A percentile compares a stretch with the other conserved stretches of the same genome.
Conservation (phyloP, 2,888 invertebrate species). For the Entomobrya multifasciata region DNA sequence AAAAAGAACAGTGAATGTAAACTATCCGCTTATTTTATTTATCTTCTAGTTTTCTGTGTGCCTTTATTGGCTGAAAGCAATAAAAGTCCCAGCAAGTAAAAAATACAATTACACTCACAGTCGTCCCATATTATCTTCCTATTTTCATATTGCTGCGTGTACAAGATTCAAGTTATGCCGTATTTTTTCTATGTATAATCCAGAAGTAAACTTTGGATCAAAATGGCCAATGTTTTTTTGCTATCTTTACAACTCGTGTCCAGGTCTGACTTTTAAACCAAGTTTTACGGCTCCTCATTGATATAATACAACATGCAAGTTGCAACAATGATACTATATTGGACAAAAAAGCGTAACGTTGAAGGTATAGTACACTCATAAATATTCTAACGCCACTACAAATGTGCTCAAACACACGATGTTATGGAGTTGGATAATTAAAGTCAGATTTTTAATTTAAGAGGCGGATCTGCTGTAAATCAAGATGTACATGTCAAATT, state of each 20-base stretch:
- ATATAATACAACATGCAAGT: too few relatives aligned
- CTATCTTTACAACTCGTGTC: too few relatives aligned
- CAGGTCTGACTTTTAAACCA: too few relatives aligned
- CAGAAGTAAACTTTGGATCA: too few relatives aligned
- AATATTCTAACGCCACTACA: too few relatives aligned
- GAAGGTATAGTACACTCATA: too few relatives aligned
- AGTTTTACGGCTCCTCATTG: too few relatives aligned
- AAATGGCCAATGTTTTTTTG: too few relatives aligned
- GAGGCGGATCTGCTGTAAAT: constrained; percentile 8
- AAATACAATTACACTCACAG: neutral
- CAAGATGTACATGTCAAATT: neutral
- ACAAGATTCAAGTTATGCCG: neutral
- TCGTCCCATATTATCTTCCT: neutral
- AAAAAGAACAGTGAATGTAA: constrained; percentile 20
- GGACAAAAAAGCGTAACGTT: too few relatives aligned
- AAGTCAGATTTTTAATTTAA: constrained; percentile 9
- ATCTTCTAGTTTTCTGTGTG: constrained; percentile 7
- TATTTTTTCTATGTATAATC: neutral
- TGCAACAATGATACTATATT: too few relatives aligned
- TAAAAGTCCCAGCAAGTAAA: constrained; percentile 43
- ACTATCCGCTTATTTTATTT: constrained; percentile 15
- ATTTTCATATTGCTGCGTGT: neutral
- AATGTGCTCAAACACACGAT: neutral
- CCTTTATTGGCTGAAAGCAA: constrained; percentile 43
- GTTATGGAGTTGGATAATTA: constrained; percentile 22